These are phyloP conservation scores for Urocitellus parryii DNA, from an alignment of 2,113 vertebrate species.

Conservation along the genomic window DNA sequence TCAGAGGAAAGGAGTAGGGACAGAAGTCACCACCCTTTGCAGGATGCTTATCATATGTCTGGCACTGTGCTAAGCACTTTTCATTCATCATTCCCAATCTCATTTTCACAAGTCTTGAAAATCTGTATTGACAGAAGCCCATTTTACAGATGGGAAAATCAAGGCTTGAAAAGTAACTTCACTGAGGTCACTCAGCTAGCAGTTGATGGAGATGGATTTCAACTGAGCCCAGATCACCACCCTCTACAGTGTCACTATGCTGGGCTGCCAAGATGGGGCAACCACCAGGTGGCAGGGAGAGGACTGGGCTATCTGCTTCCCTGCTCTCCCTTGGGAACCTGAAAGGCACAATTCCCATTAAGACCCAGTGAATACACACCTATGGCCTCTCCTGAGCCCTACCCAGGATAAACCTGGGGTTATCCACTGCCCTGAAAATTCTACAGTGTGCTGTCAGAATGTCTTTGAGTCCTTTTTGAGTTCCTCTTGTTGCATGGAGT, in stretches of 20 bases:
- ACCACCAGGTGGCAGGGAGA: neutral
- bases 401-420: slow-evolving; percentile 10
- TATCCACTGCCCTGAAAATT: neutral
- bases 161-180: neutral
- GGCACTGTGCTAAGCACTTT: neutral
- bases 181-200: neutral
- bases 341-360: neutral
- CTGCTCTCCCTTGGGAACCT: neutral
- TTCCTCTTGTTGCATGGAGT: neutral
- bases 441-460: neutral
- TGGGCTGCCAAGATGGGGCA: neutral
- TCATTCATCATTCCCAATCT: neutral
- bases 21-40: neutral
- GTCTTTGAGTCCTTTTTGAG: neutral
- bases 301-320: neutral
- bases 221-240: neutral
- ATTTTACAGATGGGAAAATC: slow-evolving; percentile 28
- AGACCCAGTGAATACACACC: neutral
- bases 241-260: neutral
- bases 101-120: neutral
- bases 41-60: neutral
- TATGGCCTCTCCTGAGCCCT: neutral
- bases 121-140: neutral
- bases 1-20: neutral
- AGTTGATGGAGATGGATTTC: neutral